Base-by-base conservation (phyloP, 2,797 vertebrate species). In the Bryconaethiops microstoma region DNA sequence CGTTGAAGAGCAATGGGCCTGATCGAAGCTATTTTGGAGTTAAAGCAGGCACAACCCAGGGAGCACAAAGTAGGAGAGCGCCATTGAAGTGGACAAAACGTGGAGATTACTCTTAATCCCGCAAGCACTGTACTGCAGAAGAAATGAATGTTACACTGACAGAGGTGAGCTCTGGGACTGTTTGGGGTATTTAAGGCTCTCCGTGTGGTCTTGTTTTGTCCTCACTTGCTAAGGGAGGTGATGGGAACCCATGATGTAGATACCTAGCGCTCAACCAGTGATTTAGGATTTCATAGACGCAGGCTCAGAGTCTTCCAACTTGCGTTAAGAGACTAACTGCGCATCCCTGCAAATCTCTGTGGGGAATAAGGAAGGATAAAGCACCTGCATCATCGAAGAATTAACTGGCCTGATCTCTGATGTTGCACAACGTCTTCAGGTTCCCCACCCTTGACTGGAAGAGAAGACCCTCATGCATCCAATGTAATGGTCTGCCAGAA, bases 221-320 rank as follows among this genome's bases (percentile, higher is more conserved):
- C 55, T 17, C 50, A 64, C 68, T 55, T 80, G 80, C 74, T 57
- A 80, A 73, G 70, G 40, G 39, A 42, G 72, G n/a, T 74, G 69
- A 83, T 73, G 82, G 76, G 72, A 83, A 81, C 74, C 71, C 57
- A 55, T 74, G 78, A 50, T 60, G n/a, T 54, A 81, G 70, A 75
- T 82, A 72, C 60, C 55, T 81, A 40, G 19, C 39, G 76, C 83
- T 86, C 81, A 84, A 69, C 45, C 42, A 45, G 67, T 77, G 35
- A 87, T 87, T 85, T 83, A 62, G 57, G 64, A 81, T 54, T 76
- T 84, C 57, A 74, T 82, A 79, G 63, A 76, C 55, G 73, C 62
- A n/a, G 85, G 72, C 76, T 86, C 74, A 79, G 5, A 35, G 52
- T 39, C 52, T 73, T 10, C 35, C 29, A 57, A 23, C n/a, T 35